These are phyloP conservation scores for Ceyx cyanopectus DNA, from an alignment of 2,113 vertebrate species.

Conservation along the genomic window DNA sequence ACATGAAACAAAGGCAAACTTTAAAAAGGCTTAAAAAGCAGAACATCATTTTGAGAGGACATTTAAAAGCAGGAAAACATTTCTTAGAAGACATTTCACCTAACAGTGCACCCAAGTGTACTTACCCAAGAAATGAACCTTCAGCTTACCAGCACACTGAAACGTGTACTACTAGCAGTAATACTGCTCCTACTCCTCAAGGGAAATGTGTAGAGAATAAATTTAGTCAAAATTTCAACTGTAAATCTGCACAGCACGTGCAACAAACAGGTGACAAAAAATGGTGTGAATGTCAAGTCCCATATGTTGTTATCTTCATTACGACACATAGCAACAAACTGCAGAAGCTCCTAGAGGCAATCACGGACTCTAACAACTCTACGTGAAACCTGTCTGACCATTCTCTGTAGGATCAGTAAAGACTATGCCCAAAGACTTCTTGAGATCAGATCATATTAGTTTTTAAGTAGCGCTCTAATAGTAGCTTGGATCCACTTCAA, in stretches of 20 bases:
- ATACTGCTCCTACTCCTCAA: constrained; percentile 81
- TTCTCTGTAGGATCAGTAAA: neutral
- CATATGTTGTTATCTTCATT: constrained; percentile 43
- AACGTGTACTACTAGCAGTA: constrained; percentile 81
- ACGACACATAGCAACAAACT: constrained; percentile 41
- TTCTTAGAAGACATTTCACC: constrained; percentile 68
- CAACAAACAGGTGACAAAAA: constrained; percentile 75
- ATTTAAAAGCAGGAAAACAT: constrained; percentile 51
- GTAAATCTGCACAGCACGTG: constrained; percentile 72
- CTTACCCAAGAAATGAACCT: constrained; percentile 83
- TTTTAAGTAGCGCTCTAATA: neutral
- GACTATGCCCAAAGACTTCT: constrained; percentile 3
- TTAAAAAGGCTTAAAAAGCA: constrained; percentile 38
- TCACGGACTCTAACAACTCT: neutral
- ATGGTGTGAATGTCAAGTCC: constrained; percentile 57
- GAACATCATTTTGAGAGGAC: constrained; percentile 20
- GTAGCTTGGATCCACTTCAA: neutral
- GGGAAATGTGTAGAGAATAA: constrained; percentile 82
- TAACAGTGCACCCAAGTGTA: constrained; percentile 76
- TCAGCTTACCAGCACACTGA: constrained; percentile 82
- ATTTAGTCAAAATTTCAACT: constrained; percentile 80
- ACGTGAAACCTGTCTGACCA: constrained; percentile 28
- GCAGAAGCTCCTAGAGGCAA: constrained; percentile 33
- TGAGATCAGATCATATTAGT: neutral
- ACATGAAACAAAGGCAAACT: constrained; percentile 62